Evolutionary conservation across 2,888 invertebrate species (phyloP).

Genomic region (Hymenopus coronatus): DNA sequence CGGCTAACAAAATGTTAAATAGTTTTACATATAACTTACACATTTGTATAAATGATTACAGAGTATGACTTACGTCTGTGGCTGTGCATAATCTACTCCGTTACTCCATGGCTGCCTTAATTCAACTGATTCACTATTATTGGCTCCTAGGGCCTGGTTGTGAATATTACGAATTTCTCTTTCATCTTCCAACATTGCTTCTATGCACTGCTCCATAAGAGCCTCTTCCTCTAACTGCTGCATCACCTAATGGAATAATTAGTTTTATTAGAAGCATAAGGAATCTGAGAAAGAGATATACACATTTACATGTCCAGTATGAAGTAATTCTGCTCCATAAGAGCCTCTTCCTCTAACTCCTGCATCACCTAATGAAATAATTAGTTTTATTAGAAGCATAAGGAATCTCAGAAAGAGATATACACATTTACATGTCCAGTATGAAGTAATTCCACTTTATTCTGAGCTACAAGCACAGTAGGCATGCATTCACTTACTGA

Average conservation of each 20-base stretch:
- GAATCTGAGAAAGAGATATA: too few species aligned
- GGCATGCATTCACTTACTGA: too few species aligned
- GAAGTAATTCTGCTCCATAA: conserved; percentile 87
- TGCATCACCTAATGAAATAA: conserved; percentile 65
- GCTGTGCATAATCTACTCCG: conserved; percentile 19
- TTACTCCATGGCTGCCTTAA: conserved; percentile 29
- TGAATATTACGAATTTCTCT: conserved; percentile 36
- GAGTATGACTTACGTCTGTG: conserved; percentile 1
- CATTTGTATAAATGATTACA: too few species aligned
- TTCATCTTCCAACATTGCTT: conserved; percentile 61
- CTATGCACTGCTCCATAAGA: conserved; percentile 82
- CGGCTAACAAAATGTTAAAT: too few species aligned
- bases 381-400: background rate
- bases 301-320: too few species aligned
- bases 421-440: too few species aligned
- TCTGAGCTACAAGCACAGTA: too few species aligned
- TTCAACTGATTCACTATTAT: background rate
- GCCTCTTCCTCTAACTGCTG: conserved; percentile 84
- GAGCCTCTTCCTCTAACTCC: conserved; percentile 79
- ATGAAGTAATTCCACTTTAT: too few species aligned
- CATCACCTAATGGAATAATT: conserved; percentile 60
- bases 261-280: too few species aligned
- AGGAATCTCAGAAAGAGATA: too few species aligned
- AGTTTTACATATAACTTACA: too few species aligned
- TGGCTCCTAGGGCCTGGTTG: conserved; percentile 25